phyloP scores from a whole-genome alignment of 2,888 invertebrate species.

The Acleris literana region DNA sequence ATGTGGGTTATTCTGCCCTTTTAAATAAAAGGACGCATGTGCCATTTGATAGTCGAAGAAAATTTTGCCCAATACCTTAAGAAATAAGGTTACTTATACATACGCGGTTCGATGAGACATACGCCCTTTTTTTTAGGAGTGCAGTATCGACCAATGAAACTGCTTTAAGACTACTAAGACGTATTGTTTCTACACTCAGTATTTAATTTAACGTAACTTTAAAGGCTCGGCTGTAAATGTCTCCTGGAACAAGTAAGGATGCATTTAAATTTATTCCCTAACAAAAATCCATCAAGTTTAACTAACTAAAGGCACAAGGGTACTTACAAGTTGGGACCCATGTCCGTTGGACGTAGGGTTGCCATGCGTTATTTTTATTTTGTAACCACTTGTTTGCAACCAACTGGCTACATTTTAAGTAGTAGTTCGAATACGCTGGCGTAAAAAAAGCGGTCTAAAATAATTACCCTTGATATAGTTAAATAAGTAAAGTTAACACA shows the following conservation, averaged over 20 bases:
- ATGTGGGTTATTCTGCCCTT: too few species aligned
- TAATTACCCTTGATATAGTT: too few species aligned
- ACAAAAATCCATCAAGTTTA: constrained; percentile 41
- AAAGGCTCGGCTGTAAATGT: neutral
- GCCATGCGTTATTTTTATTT: neutral
- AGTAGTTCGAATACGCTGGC: constrained; percentile 20
- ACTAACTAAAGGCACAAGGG: constrained; percentile 41
- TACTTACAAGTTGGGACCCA: constrained; percentile 39
- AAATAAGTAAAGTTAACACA: too few species aligned
- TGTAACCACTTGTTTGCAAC: neutral
- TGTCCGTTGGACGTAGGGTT: constrained; percentile 18
- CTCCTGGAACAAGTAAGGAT: constrained; percentile 1
- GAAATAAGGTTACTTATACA: too few species aligned
- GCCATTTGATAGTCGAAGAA: too few species aligned
- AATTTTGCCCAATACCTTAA: too few species aligned
- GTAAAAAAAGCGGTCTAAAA: too few species aligned
- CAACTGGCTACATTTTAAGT: constrained; percentile 18
- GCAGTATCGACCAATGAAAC: too few species aligned
- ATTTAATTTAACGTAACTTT: neutral
- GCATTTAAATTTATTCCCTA: constrained; percentile 6
- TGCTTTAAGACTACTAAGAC: too few species aligned
- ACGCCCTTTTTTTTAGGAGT: too few species aligned
- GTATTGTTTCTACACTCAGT: neutral
- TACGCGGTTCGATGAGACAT: too few species aligned
- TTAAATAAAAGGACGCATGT: too few species aligned